Evolutionary conservation across 1,140 invertebrate species (phyloP), one percentile per base, ranked within the genome.

Genomic region (Microplitis mediator): DNA sequence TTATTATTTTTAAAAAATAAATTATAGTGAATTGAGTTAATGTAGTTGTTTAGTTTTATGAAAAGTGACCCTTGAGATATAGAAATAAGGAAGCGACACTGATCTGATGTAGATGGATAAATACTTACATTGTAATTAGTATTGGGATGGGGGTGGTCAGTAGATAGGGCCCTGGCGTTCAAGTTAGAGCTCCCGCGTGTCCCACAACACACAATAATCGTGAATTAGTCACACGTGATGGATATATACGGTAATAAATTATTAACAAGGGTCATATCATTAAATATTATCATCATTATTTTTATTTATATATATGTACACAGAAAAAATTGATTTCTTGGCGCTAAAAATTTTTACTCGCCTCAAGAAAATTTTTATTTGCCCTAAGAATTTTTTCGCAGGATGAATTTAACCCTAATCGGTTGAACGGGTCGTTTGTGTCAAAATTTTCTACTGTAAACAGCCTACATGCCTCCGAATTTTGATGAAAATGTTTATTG

Each of bases 51-150:
- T 54, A 54, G 13, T 54, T 54, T 58, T 58, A 13, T 34, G 6
- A 52, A 51, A 51, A 52, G 1, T 54, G 51, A 54, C 32, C 36
- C 65, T 51, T 54, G 31, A 56, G 54, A 68, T 34, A 68, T 32
- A 61, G 51, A 60, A 62, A n/a, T 79, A 45, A 45, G 39, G 76
- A 82, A 81, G 77, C 79, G 77, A 84, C 80, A 80, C 76, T 82
- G 80, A 83, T 79, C 74, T 78, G 78, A 80, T 77, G 77, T 84
- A 85, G 78, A 82, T 85, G 81, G 80, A 84, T 84, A 76, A 81
- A 84, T 85, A 85, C 84, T 86, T 85, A 86, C 84, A 85, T 85
- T 83, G 81, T 77, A 84, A 85, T 86, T 85, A 85, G 84, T 86
- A 86, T 85, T 83, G 81, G 84, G 83, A 84, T 84, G 84, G 82